Percentiles rank a stretch among this genome's conserved stretches.
Evolutionary conservation across 2,888 invertebrate genomes (phyloP).

Genomic region (Odontomyia ornata): DNA sequence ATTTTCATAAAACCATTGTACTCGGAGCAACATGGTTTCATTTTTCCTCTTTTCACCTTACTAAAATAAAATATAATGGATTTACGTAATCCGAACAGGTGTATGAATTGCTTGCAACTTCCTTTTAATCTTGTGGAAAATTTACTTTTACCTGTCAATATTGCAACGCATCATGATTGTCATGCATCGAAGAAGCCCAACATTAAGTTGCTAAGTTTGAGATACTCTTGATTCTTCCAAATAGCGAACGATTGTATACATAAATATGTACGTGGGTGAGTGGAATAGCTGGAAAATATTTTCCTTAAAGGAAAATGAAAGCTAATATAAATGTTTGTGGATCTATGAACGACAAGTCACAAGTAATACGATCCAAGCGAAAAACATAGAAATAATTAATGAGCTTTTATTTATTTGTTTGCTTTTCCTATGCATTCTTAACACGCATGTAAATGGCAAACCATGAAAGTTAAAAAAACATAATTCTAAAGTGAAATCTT

Average conservation of each 20-base stretch:
- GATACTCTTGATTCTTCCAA: neutral
- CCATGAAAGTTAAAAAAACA: no score
- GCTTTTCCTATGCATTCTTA: no score
- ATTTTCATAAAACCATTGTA: neutral
- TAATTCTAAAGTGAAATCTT: no score
- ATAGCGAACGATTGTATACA: neutral
- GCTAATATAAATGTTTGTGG: neutral
- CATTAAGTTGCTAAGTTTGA: neutral
- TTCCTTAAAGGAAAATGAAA: constrained; percentile 53
- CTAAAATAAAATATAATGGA: neutral
- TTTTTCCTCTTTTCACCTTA: neutral
- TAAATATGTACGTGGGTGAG: neutral
- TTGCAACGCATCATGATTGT: constrained; percentile 25
- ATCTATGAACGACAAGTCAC: neutral
- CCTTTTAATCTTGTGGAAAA: neutral
- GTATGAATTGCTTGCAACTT: neutral
- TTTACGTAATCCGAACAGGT: constrained; percentile 7
- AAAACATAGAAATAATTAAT: no score
- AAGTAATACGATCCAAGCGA: no score
- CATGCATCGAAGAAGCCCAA: constrained; percentile 32
- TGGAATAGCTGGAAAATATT: constrained; percentile 37
- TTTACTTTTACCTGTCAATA: neutral
- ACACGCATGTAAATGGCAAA: no score
- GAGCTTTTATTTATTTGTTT: no score
- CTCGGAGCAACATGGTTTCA: neutral